These are phyloP conservation scores for Carduelis carduelis DNA, from an alignment of 2,797 vertebrate species.

Conservation along the genomic window DNA sequence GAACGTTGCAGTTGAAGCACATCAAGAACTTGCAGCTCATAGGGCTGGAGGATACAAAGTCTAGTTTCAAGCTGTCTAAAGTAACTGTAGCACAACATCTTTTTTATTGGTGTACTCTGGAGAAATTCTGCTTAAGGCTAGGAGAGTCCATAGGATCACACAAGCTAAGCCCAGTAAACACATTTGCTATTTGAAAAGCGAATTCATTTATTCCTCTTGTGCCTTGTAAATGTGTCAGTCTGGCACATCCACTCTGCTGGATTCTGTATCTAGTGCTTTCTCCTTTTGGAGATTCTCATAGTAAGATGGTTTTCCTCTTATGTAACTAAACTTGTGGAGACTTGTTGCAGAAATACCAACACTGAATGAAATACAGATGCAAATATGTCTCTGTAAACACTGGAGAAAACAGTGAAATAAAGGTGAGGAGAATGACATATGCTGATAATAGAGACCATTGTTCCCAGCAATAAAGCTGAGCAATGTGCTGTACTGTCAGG, in stretches of 20 bases:
- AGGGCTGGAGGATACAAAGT: neutral
- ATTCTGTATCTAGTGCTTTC: neutral
- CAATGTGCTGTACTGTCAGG: neutral
- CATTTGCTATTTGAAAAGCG: neutral
- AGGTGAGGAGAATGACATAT: neutral
- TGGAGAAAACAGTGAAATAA: neutral
- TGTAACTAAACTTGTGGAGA: neutral
- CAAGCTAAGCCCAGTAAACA: neutral
- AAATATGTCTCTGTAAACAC: neutral
- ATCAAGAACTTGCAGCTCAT: neutral
- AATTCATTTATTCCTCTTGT: neutral
- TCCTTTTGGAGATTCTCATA: neutral
- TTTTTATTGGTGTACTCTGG: neutral
- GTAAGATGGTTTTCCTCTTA: neutral
- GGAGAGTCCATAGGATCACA: neutral
- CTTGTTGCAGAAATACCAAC: neutral
- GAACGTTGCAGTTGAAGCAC: neutral
- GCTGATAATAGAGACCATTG: neutral
- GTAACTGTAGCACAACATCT: fast-evolving
- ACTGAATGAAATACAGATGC: neutral
- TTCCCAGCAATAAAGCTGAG: neutral
- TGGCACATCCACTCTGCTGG: neutral
- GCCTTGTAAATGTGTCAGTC: neutral
- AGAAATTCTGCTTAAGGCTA: neutral
- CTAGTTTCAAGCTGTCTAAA: neutral